Base-by-base conservation (phyloP, 2,888 invertebrate genomes). In the Caprella mutica region DNA sequence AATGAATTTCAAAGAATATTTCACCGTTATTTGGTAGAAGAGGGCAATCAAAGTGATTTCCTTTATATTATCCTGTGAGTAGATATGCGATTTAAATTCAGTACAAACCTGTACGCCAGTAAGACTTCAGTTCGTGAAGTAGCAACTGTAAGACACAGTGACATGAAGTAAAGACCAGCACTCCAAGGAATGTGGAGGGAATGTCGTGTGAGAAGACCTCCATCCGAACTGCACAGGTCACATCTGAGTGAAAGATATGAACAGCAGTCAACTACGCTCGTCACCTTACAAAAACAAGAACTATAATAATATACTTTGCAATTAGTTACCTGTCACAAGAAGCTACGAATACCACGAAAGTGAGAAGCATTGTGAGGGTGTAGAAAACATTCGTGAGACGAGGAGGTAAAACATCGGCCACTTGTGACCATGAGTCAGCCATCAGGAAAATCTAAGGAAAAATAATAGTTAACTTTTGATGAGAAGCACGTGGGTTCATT, bases 291-390 rank as follows among this genome's bases (percentile, higher is more conserved):
- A n/a, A n/a, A n/a, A n/a, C n/a, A n/a, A n/a, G n/a, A n/a, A n/a
- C n/a, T n/a, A n/a, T n/a, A n/a, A n/a, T n/a, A n/a, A n/a, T n/a
- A n/a, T n/a, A n/a, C n/a, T n/a, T n/a, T n/a, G n/a, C n/a, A n/a
- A n/a, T n/a, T n/a, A n/a, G n/a, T n/a, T n/a, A 61, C 61, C 61
- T 57, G 42, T 61, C 61, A 52, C 57, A 61, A 19, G 61, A 39
- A 29, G 61, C 51, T 26, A 57, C 57, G 17, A 61, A 52, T 21
- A 56, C 57, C 6, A 61, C 38, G 2, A 54, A 42, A 19, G 57
- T 55, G 17, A 61, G 61, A 39, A 61, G 55, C 24, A 61, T 44
- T 27, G 52, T 52, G 6, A 61, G 52, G 1, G 56, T 38, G 42
- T 52, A 57, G 48, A 61, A 61, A 19, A 55, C 57, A 23, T 61